phyloP scores from a whole-genome alignment of 2,888 invertebrate species.

The Xanthostigma xanthostigma region DNA sequence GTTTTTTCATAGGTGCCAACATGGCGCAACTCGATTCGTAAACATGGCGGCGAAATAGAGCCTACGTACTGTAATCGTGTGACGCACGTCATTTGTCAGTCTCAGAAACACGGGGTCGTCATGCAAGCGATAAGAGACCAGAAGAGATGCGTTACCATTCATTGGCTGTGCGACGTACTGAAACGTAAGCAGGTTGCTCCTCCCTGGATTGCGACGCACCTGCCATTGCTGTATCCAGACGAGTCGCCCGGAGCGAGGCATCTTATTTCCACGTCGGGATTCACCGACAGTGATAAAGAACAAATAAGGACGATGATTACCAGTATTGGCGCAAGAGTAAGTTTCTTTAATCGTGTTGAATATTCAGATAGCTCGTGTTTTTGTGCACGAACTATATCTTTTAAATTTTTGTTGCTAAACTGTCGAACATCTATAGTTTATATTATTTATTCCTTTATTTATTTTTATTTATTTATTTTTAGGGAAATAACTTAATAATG shows the following conservation, averaged over 20 bases:
- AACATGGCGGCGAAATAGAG: constrained; percentile 81
- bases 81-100: constrained; percentile 84
- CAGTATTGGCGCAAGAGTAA: constrained; percentile 72
- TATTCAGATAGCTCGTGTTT: too few species aligned
- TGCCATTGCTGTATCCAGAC: constrained; percentile 49
- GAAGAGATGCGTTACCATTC: constrained; percentile 60
- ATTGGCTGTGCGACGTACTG: constrained; percentile 87
- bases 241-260: constrained; percentile 62
- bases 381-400: too few species aligned
- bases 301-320: constrained; percentile 73
- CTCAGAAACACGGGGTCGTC: constrained; percentile 79
- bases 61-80: constrained; percentile 68
- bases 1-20: background rate
- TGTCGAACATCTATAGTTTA: too few species aligned
- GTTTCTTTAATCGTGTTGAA: constrained; percentile 24
- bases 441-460: too few species aligned
- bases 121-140: constrained; percentile 64
- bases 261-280: constrained; percentile 76
- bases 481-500: too few species aligned
- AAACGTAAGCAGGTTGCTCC: constrained; percentile 71
- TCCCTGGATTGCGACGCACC: constrained; percentile 87
- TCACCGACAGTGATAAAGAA: constrained; percentile 71
- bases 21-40: constrained; percentile 59
- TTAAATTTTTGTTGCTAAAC: too few species aligned
- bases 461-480: too few species aligned